Percentiles rank a stretch among this genome's conserved stretches.
Evolutionary conservation across 2,888 invertebrate genomes (phyloP).

Genomic region (Timema cristinae): DNA sequence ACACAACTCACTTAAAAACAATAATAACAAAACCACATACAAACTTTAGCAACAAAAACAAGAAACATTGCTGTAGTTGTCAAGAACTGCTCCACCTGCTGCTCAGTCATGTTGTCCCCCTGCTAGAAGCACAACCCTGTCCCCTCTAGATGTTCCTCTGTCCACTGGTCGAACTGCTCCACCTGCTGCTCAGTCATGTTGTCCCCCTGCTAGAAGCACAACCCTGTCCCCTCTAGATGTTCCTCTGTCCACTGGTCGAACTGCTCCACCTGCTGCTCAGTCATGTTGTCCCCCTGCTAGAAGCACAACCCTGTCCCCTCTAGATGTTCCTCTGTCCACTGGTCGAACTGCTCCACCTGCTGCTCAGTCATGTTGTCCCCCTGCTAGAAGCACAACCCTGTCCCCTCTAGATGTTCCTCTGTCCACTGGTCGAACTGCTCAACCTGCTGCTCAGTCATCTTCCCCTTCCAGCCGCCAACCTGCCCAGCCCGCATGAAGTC

Average conservation of each 20-base stretch:
- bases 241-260: too few relatives aligned
- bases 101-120: too few relatives aligned
- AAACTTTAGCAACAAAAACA: too few relatives aligned
- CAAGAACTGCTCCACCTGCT: too few relatives aligned
- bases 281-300: too few relatives aligned
- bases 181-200: conserved; percentile 43
- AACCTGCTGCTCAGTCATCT: conserved; percentile 42
- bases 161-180: conserved; percentile 53
- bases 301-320: conserved; percentile 36
- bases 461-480: conserved; percentile 43
- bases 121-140: conserved; percentile 35
- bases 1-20: too few relatives aligned
- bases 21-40: too few relatives aligned
- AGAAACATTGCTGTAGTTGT: too few relatives aligned
- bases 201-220: too few relatives aligned
- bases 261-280: too few relatives aligned
- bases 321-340: conserved; percentile 44
- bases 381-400: conserved; percentile 34
- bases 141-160: conserved; percentile 39
- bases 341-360: conserved; percentile 50
- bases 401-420: conserved; percentile 39
- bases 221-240: too few relatives aligned
- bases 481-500: conserved; percentile 50
- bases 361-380: conserved; percentile 43
- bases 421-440: conserved; percentile 53